Base-by-base conservation (phyloP, 1,140 invertebrate species). In the Prorops nasuta region DNA sequence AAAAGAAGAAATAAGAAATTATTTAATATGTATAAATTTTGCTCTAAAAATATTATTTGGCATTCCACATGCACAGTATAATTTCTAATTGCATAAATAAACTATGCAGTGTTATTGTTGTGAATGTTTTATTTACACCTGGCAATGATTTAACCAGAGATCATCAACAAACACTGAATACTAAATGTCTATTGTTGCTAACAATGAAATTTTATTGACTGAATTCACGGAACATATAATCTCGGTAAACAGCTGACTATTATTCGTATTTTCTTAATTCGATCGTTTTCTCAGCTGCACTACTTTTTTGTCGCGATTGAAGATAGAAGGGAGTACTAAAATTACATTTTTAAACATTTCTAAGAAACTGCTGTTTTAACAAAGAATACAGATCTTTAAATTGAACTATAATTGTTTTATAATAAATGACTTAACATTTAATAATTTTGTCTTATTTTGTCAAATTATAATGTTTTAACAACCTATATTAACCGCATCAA, bases 1-100 rank as follows among this genome's bases (percentile, higher is more conserved):
- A 41, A 50, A 49, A 45, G 47, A 50, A 18, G 35, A 44, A 31
- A 31, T 40, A 32, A 40, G 43, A 16, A 39, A 56, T 54, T 56
- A 51, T 14, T 42, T 15, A 43, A 49, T 44, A n/a, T 8, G 24
- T 17, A 3, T 38, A 24, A 2, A 12, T 22, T 15, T 17, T 39
- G 9, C n/a, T n/a, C n/a, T 28, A 28, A 7, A 6, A 7, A 7
- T 28, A 28, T 28, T 28, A 28, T 28, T 28, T 28, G 24, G n/a
- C n/a, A n/a, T n/a, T n/a, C n/a, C n/a, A n/a, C n/a, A n/a, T n/a
- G n/a, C n/a, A 10, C 9, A 22, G 18, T 10, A 21, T 20, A 37
- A 19, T 22, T 3, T 9, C 8, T 22, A 17, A 19, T 16, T 20
- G 31, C 24, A 34, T 34, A 15, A n/a, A 44, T 21, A 38, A 35